These are phyloP conservation scores for Lophius piscatorius DNA, from an alignment of 2,113 vertebrate species.

Conservation along the genomic window DNA sequence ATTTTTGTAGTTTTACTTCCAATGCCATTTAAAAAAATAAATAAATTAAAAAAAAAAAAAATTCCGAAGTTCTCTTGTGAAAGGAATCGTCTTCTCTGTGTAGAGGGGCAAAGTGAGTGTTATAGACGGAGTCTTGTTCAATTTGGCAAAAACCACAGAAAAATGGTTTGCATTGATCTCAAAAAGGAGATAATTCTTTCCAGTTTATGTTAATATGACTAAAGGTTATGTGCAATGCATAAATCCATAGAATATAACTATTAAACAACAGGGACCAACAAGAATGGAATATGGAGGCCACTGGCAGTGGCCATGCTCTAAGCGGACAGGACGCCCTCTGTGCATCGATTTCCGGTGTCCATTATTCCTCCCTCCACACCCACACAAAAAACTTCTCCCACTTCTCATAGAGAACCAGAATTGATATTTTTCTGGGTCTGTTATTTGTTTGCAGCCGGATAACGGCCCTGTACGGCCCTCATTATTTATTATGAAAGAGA, in stretches of 20 bases:
- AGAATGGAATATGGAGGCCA: conserved; percentile 53
- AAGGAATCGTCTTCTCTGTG: conserved; percentile 34
- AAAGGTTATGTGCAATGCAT: conserved; percentile 33
- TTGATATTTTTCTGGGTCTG: conserved; percentile 15
- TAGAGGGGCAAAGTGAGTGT: conserved; percentile 32
- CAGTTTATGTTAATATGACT: conserved; percentile 29
- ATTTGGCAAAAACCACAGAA: conserved; percentile 37
- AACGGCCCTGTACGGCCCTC: conserved; percentile 2
- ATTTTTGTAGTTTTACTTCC: conserved; percentile 62
- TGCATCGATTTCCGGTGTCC: conserved; percentile 37
- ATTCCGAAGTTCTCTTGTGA: conserved; percentile 49
- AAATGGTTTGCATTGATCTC: conserved; percentile 54
- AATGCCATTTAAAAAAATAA: conserved; percentile 61
- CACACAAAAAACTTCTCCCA: conserved; percentile 44
- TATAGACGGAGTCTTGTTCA: conserved; percentile 40
- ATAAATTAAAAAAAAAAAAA: no score
- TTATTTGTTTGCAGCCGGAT: conserved; percentile 26
- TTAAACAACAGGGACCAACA: conserved; percentile 35
- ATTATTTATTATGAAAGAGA: conserved; percentile 8
- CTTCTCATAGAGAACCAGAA: conserved; percentile 36
- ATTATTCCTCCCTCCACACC: conserved; percentile 45
- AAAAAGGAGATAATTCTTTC: conserved; percentile 33
- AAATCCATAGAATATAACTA: conserved; percentile 27
- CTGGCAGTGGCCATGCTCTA: conserved; percentile 46
- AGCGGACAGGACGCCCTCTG: conserved; percentile 37